These are phyloP conservation scores for Coleophora flavipennella DNA, from an alignment of 2,888 invertebrate genomes.

Conservation along the genomic window DNA sequence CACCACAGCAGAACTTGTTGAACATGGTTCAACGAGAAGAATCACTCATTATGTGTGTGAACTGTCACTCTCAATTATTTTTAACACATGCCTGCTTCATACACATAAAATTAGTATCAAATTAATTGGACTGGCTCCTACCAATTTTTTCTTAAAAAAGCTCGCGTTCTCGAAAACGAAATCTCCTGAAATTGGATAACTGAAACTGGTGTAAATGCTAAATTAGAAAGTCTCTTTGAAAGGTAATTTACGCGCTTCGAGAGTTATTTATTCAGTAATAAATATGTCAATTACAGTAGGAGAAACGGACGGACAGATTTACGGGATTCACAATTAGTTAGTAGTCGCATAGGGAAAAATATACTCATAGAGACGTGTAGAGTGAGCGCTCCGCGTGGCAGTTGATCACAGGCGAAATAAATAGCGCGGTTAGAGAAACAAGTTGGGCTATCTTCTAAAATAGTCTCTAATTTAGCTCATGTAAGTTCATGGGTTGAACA, in stretches of 20 bases:
- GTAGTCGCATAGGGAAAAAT: constrained; percentile 16
- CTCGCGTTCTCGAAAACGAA: background rate
- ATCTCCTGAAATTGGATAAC: constrained; percentile 23
- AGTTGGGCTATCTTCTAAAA: no score
- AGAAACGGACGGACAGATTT: constrained; percentile 35
- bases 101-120: no score
- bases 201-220: constrained; percentile 27
- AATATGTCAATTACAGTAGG: constrained; percentile 49
- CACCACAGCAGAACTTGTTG: background rate
- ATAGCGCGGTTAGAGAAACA: no score
- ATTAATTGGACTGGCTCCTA: no score
- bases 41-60: background rate
- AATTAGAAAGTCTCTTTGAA: constrained; percentile 37
- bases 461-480: no score
- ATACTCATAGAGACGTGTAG: constrained; percentile 13
- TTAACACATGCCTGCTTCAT: no score
- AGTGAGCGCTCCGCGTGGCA: background rate
- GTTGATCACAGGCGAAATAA: no score
- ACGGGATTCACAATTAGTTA: constrained; percentile 21
- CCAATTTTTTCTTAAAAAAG: no score
- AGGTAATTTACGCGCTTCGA: constrained; percentile 40
- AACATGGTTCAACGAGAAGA: no score
- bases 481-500: no score
- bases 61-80: background rate
- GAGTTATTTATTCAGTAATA: constrained; percentile 48